Evolutionary conservation across 2,797 vertebrate genomes (phyloP).

Genomic region (Pteropus rufus): DNA sequence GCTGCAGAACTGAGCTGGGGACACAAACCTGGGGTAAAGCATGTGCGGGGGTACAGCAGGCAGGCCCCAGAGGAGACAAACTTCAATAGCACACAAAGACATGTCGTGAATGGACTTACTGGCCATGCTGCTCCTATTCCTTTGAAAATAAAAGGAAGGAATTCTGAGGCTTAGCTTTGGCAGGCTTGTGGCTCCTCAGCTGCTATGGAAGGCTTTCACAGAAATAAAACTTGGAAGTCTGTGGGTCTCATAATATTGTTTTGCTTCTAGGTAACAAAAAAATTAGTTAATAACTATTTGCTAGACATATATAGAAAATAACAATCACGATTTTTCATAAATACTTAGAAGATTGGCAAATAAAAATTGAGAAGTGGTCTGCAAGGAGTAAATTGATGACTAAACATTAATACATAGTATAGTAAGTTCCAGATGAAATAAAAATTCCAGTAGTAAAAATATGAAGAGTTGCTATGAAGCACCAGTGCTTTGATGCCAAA

Average conservation of each 20-base stretch:
- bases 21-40: neutral
- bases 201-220: neutral
- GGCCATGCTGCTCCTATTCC: neutral
- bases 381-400: neutral
- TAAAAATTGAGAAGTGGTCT: neutral
- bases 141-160: neutral
- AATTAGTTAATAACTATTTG: neutral
- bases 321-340: neutral
- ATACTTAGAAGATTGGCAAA: neutral
- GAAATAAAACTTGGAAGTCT: neutral
- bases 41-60: neutral
- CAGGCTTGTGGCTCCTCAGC: neutral
- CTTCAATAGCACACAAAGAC: neutral
- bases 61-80: neutral
- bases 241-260: neutral
- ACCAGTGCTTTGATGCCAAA: neutral
- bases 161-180: neutral
- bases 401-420: neutral
- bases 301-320: neutral
- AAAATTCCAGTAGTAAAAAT: neutral
- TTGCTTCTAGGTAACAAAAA: neutral
- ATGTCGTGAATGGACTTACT: neutral
- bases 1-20: neutral
- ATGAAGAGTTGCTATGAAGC: neutral
- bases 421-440: neutral